phyloP scores from a whole-genome alignment of 2,113 vertebrate species.

The Erinaceus europaeus region DNA sequence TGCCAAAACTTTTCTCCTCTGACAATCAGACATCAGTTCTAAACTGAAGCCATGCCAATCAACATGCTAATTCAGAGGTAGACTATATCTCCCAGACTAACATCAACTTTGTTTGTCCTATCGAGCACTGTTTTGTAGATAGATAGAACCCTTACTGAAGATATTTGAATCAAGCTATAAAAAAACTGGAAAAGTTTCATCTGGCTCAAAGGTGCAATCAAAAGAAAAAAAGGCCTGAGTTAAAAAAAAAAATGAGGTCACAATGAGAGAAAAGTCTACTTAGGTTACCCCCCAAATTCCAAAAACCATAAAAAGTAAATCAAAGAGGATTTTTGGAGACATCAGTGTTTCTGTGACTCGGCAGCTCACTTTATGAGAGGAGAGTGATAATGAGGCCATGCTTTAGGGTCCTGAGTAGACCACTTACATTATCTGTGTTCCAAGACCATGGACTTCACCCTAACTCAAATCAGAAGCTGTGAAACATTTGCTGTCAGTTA shows the following conservation, averaged over 20 bases:
- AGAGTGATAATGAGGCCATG: slow-evolving; percentile 39
- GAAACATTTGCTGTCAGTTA: slow-evolving; percentile 53
- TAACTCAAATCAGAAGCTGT: neutral
- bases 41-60: neutral
- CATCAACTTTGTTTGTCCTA: neutral
- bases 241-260: slow-evolving; percentile 9
- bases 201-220: neutral
- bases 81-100: neutral
- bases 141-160: slow-evolving; percentile 21
- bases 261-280: slow-evolving; percentile 25
- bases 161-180: slow-evolving; percentile 4
- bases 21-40: slow-evolving; percentile 2
- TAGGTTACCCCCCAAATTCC: slow-evolving; percentile 22
- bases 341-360: neutral
- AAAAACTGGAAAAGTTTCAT: neutral
- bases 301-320: slow-evolving; percentile 34
- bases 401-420: neutral
- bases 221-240: slow-evolving; percentile 21
- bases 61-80: neutral
- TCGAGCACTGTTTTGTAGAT: neutral
- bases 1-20: slow-evolving; percentile 6
- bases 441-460: slow-evolving; percentile 32
- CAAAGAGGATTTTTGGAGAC: slow-evolving; percentile 48
- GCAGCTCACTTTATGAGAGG: slow-evolving; percentile 44
- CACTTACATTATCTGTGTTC: slow-evolving; percentile 34